Evolutionary conservation across 2,113 vertebrate genomes (phyloP).

Genomic region (Pundamilia nyererei): DNA sequence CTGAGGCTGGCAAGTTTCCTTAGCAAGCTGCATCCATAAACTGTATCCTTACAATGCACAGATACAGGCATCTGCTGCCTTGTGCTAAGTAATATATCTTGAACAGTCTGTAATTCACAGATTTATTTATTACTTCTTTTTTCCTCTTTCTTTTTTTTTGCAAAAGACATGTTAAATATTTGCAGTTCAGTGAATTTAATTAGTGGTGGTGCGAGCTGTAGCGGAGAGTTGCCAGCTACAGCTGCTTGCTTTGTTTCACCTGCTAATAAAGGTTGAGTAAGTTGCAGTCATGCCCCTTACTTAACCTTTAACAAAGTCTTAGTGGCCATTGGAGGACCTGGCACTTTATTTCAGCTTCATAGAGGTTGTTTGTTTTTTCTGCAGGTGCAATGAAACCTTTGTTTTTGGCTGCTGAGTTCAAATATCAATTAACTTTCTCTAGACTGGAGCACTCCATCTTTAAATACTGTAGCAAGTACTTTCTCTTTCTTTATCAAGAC

Average conservation of each 20-base stretch:
- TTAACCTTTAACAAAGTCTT: neutral
- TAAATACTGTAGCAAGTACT: neutral
- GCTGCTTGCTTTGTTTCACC: neutral
- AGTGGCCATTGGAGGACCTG: neutral
- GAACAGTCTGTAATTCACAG: neutral
- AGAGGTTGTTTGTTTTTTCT: neutral
- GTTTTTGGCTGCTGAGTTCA: neutral
- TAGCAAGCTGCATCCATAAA: neutral
- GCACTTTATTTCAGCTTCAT: neutral
- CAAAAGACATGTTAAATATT: neutral
- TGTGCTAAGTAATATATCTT: neutral
- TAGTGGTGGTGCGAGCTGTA: neutral
- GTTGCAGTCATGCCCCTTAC: neutral
- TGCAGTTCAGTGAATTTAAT: neutral
- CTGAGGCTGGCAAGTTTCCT: neutral
- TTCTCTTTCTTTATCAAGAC: neutral
- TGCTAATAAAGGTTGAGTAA: neutral
- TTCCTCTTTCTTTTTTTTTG: neutral
- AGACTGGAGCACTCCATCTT: neutral
- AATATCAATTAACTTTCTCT: neutral
- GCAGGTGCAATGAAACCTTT: neutral
- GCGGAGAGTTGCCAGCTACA: neutral
- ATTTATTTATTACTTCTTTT: neutral
- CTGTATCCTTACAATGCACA: neutral
- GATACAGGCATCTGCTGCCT: no score